Conservation (phyloP, 2,888 invertebrate genomes). For the Pachydiplax longipennis region DNA sequence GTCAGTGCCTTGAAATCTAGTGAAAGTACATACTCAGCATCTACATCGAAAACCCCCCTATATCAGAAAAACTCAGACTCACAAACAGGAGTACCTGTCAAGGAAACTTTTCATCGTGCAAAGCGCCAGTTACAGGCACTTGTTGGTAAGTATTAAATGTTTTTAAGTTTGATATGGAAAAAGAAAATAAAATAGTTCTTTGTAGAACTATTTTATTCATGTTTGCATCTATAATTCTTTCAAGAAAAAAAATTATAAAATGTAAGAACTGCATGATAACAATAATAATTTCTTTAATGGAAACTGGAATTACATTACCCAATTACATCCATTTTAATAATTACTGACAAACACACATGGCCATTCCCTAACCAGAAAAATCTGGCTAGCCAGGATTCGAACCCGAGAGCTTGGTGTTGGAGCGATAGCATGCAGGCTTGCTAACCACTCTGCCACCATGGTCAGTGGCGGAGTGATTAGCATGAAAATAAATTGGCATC, state of each 20-base stretch:
- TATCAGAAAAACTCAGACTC: conserved; percentile 54
- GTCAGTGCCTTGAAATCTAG: background rate
- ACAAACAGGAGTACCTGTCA: conserved; percentile 59
- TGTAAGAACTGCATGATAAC: no score
- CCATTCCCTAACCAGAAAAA: no score
- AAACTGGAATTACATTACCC: no score
- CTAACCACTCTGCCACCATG: no score
- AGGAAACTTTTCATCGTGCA: conserved; percentile 60
- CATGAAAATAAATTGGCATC: no score
- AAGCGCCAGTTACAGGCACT: conserved; percentile 61
- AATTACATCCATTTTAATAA: no score
- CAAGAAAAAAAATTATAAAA: background rate
- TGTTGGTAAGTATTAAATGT: conserved; percentile 53
- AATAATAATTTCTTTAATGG: no score
- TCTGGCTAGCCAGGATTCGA: no score
- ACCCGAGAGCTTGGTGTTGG: no score
- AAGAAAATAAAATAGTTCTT: background rate
- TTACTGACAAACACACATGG: no score
- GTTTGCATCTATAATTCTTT: background rate
- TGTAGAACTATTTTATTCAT: background rate
- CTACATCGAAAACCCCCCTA: background rate
- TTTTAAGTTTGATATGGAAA: background rate
- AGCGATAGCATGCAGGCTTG: no score
- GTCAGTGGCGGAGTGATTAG: no score
- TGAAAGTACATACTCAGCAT: background rate